These are phyloP conservation scores for Apamea crenata DNA, from an alignment of 2,888 invertebrate species.

Conservation along the genomic window DNA sequence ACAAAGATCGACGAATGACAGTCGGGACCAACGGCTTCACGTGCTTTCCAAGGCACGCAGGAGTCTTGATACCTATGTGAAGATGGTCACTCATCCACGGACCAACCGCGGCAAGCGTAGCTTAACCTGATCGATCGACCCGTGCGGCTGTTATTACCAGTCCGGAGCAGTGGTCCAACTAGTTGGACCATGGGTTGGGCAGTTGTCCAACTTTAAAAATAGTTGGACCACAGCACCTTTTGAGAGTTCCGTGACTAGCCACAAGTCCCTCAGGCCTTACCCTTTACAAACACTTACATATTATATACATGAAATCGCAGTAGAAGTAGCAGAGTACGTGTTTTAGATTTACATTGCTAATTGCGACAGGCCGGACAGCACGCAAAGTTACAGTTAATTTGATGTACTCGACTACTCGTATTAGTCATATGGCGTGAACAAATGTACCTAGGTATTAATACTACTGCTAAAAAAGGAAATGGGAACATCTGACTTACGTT, in stretches of 20 bases:
- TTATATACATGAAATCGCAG: constrained; percentile 12
- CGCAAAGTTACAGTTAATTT: constrained; percentile 33
- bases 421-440: constrained; percentile 23
- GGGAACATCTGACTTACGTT: neutral
- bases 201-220: too few relatives aligned
- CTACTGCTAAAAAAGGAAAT: constrained; percentile 24
- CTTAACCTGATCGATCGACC: neutral
- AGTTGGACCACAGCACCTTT: too few relatives aligned
- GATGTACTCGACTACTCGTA: neutral
- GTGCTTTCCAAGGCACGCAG: too few relatives aligned
- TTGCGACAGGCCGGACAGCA: constrained; percentile 25
- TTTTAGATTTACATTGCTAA: constrained; percentile 27
- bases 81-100: neutral
- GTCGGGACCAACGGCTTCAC: too few relatives aligned
- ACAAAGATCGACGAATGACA: neutral
- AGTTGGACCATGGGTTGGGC: too few relatives aligned
- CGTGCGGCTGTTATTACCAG: neutral
- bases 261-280: too few relatives aligned
- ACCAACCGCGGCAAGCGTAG: neutral
- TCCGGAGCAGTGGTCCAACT: too few relatives aligned
- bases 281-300: too few relatives aligned
- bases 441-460: neutral
- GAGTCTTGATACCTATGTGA: neutral
- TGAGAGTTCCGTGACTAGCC: too few relatives aligned
- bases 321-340: too few relatives aligned